Evolutionary conservation across 2,797 vertebrate species (phyloP), one percentile per base, ranked within the genome.

Genomic region (Pygocentrus nattereri): DNA sequence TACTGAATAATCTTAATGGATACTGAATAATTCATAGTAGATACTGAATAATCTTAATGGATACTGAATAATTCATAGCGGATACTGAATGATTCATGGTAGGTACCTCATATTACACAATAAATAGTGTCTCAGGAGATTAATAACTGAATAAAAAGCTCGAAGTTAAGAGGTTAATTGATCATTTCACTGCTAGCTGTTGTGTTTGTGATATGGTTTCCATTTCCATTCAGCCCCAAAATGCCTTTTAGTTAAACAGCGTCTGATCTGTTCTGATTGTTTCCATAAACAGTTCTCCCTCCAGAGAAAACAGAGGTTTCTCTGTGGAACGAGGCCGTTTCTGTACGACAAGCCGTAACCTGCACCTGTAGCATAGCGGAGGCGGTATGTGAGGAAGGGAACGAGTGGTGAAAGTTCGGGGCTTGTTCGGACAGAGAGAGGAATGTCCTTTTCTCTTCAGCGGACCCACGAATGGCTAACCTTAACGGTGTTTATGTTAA

Each of bases 321-420:
- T 15, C 41, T 68, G 5, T 47, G 6, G 41, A 12, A 12, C 41
- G 12, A 12, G 41, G 12, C 41, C 21, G 34, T 87, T 87, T 81
- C 4, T 1, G 74, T 81, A 72, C 78, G 82, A 89, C 94, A 93
- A 90, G 94, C 90, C 85, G 4, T 68, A 89, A 87, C 94, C 89
- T 93, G 93, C 85, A 85, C 85, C 86, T 69, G 75, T 62, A 81
- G 87, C 83, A 73, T 86, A 87, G 74, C 85, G 68, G 85, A 78
- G 80, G 86, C 88, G 88, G 91, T 89, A 87, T 65, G 23, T 74
- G 65, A 69, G 73, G 50, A 69, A 71, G 64, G 56, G 59, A 86
- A 56, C 41, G 74, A 56, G 19, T 54, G 15, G 54, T 75, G 54
- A 76, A 84, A 67, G 80, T 79, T 27, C 50, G 25, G 71, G 79